Evolutionary conservation across 2,113 vertebrate genomes (phyloP), one percentile per base, ranked within the genome.

Genomic region (Oceanites oceanicus): DNA sequence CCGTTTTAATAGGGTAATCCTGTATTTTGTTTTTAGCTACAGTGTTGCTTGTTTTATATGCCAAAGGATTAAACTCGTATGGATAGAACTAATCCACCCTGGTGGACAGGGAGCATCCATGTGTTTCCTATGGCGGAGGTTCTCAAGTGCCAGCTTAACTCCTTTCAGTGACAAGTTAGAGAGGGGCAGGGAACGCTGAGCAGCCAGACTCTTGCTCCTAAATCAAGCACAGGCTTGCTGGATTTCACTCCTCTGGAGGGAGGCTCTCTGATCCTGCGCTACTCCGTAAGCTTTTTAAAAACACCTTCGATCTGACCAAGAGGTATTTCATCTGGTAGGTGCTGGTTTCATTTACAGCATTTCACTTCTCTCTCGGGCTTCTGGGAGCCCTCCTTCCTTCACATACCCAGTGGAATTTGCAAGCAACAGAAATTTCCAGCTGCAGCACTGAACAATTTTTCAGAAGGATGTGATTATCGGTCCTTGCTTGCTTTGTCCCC

Each of bases 1-100:
- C 45, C 32, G 50, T 80, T 94, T 88, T 72, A 75, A 86, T 42
- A 70, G 47, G 45, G 14, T 70, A 91, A 91, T 89, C 80, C 79
- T 88, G 17, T 40, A 30, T 95, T 95, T 92, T 94, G 42, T 30
- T 94, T 87, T 91, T 70, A 77, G 82, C 53, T 89, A 12, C 16
- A 20, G 30, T 7, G 15, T 47, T 7, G 3, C 50, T 89, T 75
- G 45, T 25, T 92, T 88, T n/a, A 27, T 55, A 47, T 62, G 47
- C 66, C 32, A 55, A 55, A 63, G 70, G 73, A 83, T 89, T 97
- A 77, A 61, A 36, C 4, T 34, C 4, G 1, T 30, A 49, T 50
- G 53, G 93, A 53, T 26, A 87, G 50, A 76, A n/a, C 32, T 82
- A 91, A 95, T 89, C 47, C 59, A 63, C 50, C 6, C 32, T 55